Conservation (phyloP, 2,888 invertebrate species). For the Bellardia pandia region DNA sequence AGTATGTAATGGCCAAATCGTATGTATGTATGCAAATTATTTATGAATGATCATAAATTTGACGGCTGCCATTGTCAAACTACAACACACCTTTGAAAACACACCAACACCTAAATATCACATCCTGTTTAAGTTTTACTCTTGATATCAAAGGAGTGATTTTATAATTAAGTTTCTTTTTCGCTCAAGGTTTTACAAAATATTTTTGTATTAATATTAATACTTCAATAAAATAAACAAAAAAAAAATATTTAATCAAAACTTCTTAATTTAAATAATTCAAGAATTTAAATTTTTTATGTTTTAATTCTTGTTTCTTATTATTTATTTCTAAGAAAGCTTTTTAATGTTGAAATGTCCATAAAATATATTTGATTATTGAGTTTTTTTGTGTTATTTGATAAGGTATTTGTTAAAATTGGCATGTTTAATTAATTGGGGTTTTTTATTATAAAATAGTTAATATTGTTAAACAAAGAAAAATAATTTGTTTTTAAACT, state of each 20-base stretch:
- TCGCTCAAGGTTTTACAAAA: background rate
- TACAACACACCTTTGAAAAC: background rate
- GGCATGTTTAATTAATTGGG: conserved; percentile 29
- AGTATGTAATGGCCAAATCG: background rate
- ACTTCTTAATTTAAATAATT: conserved; percentile 33
- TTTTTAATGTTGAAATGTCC: background rate
- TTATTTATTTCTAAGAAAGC: conserved; percentile 8
- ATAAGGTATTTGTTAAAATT: conserved; percentile 14
- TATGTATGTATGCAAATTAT: conserved; percentile 27
- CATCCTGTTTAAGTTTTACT: conserved; percentile 25
- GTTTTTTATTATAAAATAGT: conserved; percentile 15
- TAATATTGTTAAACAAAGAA: conserved; percentile 21
- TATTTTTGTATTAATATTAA: background rate
- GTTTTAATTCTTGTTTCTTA: background rate
- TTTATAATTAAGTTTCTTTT: background rate
- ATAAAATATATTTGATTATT: background rate
- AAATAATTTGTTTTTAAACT: conserved; percentile 16
- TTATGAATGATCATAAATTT: conserved; percentile 41
- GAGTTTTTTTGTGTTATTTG: background rate
- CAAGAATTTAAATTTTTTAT: background rate
- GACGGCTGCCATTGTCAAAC: background rate
- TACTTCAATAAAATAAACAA: background rate
- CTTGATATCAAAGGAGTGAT: conserved; percentile 21
- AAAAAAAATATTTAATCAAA: background rate
- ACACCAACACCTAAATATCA: background rate